Evolutionary conservation across 2,888 invertebrate species (phyloP).

Genomic region (Prionchulus punctatus): DNA sequence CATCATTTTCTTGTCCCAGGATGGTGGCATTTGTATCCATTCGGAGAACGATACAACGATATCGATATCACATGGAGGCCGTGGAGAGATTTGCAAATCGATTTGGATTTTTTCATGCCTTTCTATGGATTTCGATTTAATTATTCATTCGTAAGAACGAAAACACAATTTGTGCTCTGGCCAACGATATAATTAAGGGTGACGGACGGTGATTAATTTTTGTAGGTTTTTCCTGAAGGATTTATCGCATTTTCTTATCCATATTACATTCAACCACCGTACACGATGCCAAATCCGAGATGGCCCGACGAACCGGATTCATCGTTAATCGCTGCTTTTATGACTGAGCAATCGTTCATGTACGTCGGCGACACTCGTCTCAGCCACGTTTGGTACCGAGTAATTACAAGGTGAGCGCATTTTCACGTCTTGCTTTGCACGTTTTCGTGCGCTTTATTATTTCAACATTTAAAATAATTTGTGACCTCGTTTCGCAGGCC

Average conservation of each 20-base stretch:
- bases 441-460: neutral
- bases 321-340: slow-evolving; percentile 18
- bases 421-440: neutral
- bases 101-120: slow-evolving; percentile 20
- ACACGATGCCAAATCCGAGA: slow-evolving; percentile 21
- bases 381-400: slow-evolving; percentile 21
- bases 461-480: neutral
- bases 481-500: neutral
- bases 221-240: slow-evolving; percentile 21
- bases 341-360: slow-evolving; percentile 20
- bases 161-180: neutral
- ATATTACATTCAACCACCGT: slow-evolving; percentile 21
- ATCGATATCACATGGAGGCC: slow-evolving; percentile 16
- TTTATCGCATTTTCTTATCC: slow-evolving; percentile 22
- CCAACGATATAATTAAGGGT: no score
- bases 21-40: slow-evolving; percentile 22
- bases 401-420: slow-evolving; percentile 11
- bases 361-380: slow-evolving; percentile 24
- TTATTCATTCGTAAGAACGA: slow-evolving; percentile 18
- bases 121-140: slow-evolving; percentile 21
- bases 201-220: neutral
- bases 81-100: slow-evolving; percentile 22
- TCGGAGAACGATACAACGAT: slow-evolving; percentile 20
- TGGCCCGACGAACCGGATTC: slow-evolving; percentile 20
- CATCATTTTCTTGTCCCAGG: slow-evolving; percentile 13